Percentiles rank a stretch among this genome's conserved stretches.
Conservation (phyloP, 2,888 invertebrate genomes). For the Palloptera scutellata region DNA sequence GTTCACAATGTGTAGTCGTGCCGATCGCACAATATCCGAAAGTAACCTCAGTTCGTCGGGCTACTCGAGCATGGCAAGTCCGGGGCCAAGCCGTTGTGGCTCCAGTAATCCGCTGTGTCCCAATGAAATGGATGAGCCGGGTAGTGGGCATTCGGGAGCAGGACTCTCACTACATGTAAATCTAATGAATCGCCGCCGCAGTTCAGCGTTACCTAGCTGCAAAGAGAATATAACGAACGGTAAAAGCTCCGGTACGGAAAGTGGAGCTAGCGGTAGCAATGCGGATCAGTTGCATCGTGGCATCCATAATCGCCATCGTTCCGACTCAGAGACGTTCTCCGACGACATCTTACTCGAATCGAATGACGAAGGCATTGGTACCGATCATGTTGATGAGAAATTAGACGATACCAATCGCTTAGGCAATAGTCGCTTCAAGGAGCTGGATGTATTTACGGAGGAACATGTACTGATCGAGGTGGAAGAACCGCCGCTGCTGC, state of each 20-base stretch:
- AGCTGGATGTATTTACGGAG: slow-evolving; percentile 43
- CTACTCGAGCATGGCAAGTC: slow-evolving; percentile 86
- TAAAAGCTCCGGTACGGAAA: slow-evolving; percentile 36
- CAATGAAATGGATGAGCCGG: slow-evolving; percentile 78
- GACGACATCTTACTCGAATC: slow-evolving; percentile 77
- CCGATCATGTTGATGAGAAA: slow-evolving; percentile 75
- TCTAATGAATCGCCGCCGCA: slow-evolving; percentile 68
- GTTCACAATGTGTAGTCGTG: slow-evolving; percentile 76
- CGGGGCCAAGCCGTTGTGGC: slow-evolving; percentile 82
- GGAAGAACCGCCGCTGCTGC: slow-evolving; percentile 42
- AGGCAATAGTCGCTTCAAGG: slow-evolving; percentile 38
- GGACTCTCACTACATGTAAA: slow-evolving; percentile 50
- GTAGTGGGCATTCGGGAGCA: slow-evolving; percentile 64
- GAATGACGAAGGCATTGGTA: slow-evolving; percentile 81
- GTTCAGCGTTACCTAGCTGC: slow-evolving; percentile 70
- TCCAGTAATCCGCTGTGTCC: slow-evolving; percentile 82
- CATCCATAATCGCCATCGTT: slow-evolving; percentile 60
- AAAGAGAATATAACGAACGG: slow-evolving; percentile 65
- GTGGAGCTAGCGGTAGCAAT: slow-evolving; percentile 32
- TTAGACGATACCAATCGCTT: slow-evolving; percentile 65
- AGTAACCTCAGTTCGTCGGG: slow-evolving; percentile 85
- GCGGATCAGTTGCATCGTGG: slow-evolving; percentile 39
- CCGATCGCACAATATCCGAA: slow-evolving; percentile 81
- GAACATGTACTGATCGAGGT: slow-evolving; percentile 48
- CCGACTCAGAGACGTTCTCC: slow-evolving; percentile 78